Percentiles rank a stretch among this genome's conserved stretches.
phyloP scores from a whole-genome alignment of 2,888 invertebrate genomes.

The Formica aserva region DNA sequence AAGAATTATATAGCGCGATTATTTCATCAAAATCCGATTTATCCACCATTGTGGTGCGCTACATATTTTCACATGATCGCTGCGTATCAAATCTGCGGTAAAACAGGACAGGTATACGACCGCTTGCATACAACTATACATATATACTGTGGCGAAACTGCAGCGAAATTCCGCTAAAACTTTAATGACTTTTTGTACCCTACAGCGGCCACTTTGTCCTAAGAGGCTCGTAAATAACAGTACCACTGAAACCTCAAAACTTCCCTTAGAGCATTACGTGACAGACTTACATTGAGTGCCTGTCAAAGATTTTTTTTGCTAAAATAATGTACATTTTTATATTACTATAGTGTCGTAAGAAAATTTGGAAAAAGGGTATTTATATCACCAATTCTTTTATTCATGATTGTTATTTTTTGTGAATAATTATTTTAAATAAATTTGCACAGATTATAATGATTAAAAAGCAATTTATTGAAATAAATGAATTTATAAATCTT shows the following conservation, averaged over 20 bases:
- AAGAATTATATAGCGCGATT: conserved; percentile 43
- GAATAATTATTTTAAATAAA: conserved; percentile 1
- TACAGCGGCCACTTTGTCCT: conserved; percentile 51
- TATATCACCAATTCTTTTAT: not conserved
- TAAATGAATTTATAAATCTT: conserved; percentile 10
- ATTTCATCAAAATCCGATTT: conserved; percentile 57
- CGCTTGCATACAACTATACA: conserved; percentile 49
- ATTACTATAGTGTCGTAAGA: not conserved
- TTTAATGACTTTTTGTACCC: conserved; percentile 62
- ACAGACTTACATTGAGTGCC: conserved; percentile 7
- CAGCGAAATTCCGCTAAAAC: conserved; percentile 61
- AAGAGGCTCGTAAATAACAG: conserved; percentile 63
- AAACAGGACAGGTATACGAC: conserved; percentile 49
- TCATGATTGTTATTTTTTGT: not conserved
- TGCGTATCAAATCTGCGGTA: conserved; percentile 57
- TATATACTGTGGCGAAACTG: conserved; percentile 23
- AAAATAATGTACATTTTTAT: conserved; percentile 18
- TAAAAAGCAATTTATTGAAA: conserved; percentile 13
- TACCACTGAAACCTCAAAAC: conserved; percentile 43
- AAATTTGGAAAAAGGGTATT: not conserved
- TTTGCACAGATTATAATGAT: not conserved
- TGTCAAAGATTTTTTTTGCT: conserved; percentile 22
- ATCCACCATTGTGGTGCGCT: conserved; percentile 48
- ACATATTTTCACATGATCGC: conserved; percentile 54
- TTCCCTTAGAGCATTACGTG: conserved; percentile 21